Evolutionary conservation across 1,140 invertebrate genomes (phyloP).

Genomic region (Tetramorium parvispinum): DNA sequence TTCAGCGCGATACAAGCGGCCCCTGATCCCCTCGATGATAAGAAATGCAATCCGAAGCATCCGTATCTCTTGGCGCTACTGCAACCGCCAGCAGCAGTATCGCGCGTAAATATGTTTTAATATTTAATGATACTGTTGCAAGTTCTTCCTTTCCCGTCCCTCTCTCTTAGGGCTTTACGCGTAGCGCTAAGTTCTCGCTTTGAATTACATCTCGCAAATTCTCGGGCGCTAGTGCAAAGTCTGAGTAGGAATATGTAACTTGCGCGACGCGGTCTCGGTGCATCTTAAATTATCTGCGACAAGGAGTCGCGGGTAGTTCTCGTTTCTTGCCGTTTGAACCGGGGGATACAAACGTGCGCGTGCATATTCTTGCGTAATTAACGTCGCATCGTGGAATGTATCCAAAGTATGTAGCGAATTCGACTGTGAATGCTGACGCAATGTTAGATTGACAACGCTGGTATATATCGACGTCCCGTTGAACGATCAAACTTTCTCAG

Average conservation of each 20-base stretch:
- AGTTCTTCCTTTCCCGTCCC: not conserved
- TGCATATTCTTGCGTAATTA: conserved; percentile 47
- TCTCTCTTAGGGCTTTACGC: not conserved
- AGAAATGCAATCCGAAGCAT: conserved; percentile 37
- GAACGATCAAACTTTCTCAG: conserved; percentile 37
- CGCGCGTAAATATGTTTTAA: conserved; percentile 53
- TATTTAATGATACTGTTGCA: conserved; percentile 49
- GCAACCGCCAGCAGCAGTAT: not conserved
- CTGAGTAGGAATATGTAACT: conserved; percentile 55
- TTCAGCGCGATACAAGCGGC: not conserved
- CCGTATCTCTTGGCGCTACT: conserved; percentile 13
- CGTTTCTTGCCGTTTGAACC: conserved; percentile 50
- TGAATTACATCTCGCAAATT: conserved; percentile 48
- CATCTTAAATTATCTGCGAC: conserved; percentile 57
- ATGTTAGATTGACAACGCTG: not conserved
- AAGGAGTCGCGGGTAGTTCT: conserved; percentile 33
- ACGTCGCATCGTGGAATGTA: not conserved
- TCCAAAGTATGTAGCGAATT: not conserved
- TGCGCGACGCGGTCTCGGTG: conserved; percentile 47
- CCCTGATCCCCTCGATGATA: conserved; percentile 25
- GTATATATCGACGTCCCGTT: conserved; percentile 32
- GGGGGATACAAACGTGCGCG: not conserved
- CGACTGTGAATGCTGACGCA: not conserved
- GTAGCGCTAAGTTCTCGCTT: conserved; percentile 28
- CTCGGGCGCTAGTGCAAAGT: conserved; percentile 29